Evolutionary conservation across 2,888 invertebrate genomes (phyloP).

Genomic region (Himalopsyche anomala): DNA sequence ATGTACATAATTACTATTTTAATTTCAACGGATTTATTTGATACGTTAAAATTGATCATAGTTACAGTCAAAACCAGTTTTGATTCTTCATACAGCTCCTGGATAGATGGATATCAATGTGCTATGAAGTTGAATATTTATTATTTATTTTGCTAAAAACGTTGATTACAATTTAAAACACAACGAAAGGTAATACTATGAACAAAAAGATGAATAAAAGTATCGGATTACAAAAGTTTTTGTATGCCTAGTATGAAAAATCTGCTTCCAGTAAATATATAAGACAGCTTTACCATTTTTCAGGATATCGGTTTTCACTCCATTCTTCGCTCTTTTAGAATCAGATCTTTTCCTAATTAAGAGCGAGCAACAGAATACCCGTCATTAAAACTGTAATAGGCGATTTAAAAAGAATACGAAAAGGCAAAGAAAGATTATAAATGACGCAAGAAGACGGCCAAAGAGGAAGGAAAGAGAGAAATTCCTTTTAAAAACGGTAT

Average conservation of each 20-base stretch:
- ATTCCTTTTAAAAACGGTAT: constrained; percentile 63
- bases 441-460: constrained; percentile 60
- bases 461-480: constrained; percentile 58
- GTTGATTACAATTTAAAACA: no score
- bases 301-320: constrained; percentile 57
- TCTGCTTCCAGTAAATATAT: constrained; percentile 45
- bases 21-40: no score
- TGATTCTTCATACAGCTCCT: no score
- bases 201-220: no score
- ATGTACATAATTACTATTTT: no score
- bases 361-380: constrained; percentile 62
- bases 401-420: constrained; percentile 65
- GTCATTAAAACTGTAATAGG: constrained; percentile 66
- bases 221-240: constrained; percentile 19
- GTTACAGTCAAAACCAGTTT: no score
- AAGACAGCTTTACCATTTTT: constrained; percentile 37
- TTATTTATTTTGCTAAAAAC: no score
- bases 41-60: no score
- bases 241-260: constrained; percentile 1
- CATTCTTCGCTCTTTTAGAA: constrained; percentile 55
- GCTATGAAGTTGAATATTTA: no score
- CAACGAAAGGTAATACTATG: no score
- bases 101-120: no score
- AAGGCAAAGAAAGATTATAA: constrained; percentile 65
- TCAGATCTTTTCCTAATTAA: constrained; percentile 66